Conservation (phyloP, 2,888 invertebrate species). For the Quadroppia sp. region DNA sequence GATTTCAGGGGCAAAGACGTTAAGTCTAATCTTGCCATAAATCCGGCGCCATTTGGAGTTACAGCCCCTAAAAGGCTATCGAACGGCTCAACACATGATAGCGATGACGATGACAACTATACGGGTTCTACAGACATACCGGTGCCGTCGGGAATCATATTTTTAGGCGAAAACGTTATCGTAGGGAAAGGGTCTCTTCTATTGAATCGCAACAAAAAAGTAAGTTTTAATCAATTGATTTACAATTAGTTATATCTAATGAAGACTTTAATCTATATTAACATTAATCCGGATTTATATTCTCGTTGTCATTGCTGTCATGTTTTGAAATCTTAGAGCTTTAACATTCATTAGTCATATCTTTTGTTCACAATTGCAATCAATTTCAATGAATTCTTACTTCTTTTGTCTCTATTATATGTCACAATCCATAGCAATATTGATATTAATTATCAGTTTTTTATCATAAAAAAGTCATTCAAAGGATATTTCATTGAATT, state of each 20-base stretch:
- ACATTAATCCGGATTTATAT: too few species aligned
- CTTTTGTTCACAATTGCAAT: too few species aligned
- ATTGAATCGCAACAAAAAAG: conserved; percentile 47
- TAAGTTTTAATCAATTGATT: conserved; percentile 41
- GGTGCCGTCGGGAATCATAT: conserved; percentile 45
- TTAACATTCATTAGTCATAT: too few species aligned
- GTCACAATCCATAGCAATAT: background rate
- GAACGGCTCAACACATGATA: conserved; percentile 34
- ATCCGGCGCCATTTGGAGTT: conserved; percentile 45
- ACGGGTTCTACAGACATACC: conserved; percentile 46
- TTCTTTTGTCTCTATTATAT: background rate
- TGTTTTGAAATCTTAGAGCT: too few species aligned
- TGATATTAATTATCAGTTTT: background rate
- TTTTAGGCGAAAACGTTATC: conserved; percentile 47
- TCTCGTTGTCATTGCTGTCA: too few species aligned
- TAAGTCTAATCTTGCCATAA: conserved; percentile 46
- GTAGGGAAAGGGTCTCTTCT: conserved; percentile 44
- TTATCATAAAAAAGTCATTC: background rate
- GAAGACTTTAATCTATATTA: too few species aligned
- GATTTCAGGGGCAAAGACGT: conserved; percentile 47
- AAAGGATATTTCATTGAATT: background rate
- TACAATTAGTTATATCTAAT: too few species aligned
- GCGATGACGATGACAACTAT: conserved; percentile 46
- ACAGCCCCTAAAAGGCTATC: background rate
- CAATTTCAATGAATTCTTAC: too few species aligned